Evolutionary conservation across 2,113 vertebrate species (phyloP), one percentile per base, ranked within the genome.

Genomic region (Mesembrinibis cayennensis): DNA sequence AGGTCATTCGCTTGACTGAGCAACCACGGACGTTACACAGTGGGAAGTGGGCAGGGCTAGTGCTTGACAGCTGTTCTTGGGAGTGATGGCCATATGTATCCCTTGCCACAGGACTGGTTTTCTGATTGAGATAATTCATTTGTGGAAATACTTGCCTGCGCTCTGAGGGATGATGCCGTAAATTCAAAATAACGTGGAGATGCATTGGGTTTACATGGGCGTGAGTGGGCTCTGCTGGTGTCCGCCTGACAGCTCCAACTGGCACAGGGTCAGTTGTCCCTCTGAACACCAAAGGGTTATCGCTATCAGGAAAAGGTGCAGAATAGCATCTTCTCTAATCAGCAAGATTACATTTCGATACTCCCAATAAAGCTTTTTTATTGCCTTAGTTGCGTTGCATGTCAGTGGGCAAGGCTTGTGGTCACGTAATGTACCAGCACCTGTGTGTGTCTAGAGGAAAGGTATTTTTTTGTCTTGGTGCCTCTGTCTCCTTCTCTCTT

Each of bases 61-160:
- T 91, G 93, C 95, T 91, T 97, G 96, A 95, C 96, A 97, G 96
- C 95, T 96, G 94, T 96, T 96, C 89, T 97, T 95, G 94, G 92
- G 89, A 95, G 73, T 93, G 94, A 94, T 96, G 95, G 93, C 95
- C 96, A 96, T 97, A 97, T 96, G 97, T 79, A 97, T 95, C 86
- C 96, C 86, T 92, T 96, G 97, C 95, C 92, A 97, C 92, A 95
- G 94, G 82, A 97, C 93, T 89, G 89, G 65, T 65, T 96, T 96
- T 87, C 95, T 95, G 96, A 96, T 96, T 93, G 97, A 95, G 96
- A 95, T 95, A 77, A 95, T 91, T 96, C 95, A 72, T 92, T 97
- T 92, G 91, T 91, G 86, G 96, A 59, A 95, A 82, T 65, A 87
- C 87, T 95, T 76, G 86, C 92, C 94, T 89, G 94, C 0, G 1